Evolutionary conservation across 1,140 invertebrate species (phyloP), one percentile per base, ranked within the genome.

Genomic region (Calliphora vicina): DNA sequence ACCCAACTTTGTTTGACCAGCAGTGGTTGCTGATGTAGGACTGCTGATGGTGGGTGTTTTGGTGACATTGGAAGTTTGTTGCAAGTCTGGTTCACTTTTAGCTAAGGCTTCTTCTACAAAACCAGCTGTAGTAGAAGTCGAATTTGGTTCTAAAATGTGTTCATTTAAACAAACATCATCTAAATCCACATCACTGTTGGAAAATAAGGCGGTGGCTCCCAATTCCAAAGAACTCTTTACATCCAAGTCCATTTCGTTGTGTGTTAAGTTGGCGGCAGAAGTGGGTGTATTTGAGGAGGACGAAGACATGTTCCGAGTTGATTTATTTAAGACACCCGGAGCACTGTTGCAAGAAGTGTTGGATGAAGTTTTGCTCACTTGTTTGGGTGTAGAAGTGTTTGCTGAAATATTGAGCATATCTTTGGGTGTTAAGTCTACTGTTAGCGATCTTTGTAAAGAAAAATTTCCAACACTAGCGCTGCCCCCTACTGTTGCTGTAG

Each of bases 131-230:
- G n/a, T 43, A 1, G 80, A 71, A 50, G 71, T 82, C 2, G 57
- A 67, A 83, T 86, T 87, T 12, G 90, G 82, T 43, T 91, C 92
- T 5, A 94, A 86, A 82, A 96, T 91, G 84, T 94, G 93, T 85
- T 96, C 95, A 87, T 96, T 96, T 1, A 96, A 91, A 86, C 93
- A 95, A 0, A 95, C 94, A 86, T 95, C 95, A 85, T 96, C 95
- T 35, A 96, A 91, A 89, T 96, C 96, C 0, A 97, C 96, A n/a
- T 96, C 95, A 87, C 96, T 97, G 87, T 98, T 97, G 1, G 96
- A 96, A 89, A 97, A 96, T 45, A 97, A 94, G 1, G 96, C 94
- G 20, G 95, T 95, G 1, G 94, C 92, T 29, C 94, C 92, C 84
- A 93, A 91, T 80, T 92, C 92, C 25, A 92, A 87, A 0, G 89